A percentile compares a stretch with the other conserved stretches of the same genome.
Conservation (phyloP, 1,140 invertebrate genomes). For the Drosophila nigromelanica region DNA sequence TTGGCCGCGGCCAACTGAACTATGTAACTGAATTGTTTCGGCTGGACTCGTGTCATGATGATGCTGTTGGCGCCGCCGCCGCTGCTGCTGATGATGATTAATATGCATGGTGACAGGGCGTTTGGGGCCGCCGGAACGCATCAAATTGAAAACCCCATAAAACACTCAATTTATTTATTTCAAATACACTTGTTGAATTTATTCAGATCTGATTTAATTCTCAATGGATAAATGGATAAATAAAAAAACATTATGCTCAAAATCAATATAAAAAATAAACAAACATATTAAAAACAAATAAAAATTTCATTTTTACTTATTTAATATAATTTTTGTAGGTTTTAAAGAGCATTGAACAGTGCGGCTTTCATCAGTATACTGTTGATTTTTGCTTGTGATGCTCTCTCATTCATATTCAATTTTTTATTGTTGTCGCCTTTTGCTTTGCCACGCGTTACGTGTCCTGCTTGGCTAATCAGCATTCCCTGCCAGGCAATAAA, state of each 20-base stretch:
- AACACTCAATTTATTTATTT: slow-evolving; percentile 80
- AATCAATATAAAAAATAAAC: too few species aligned
- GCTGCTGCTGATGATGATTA: slow-evolving; percentile 29
- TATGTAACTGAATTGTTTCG: slow-evolving; percentile 22
- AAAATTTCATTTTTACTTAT: too few species aligned
- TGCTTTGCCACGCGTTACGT: slow-evolving; percentile 50
- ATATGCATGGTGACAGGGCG: slow-evolving; percentile 30
- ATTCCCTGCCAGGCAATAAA: slow-evolving; percentile 40
- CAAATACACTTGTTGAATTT: too few species aligned
- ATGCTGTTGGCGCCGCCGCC: neutral
- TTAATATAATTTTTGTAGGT: too few species aligned
- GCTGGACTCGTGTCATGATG: neutral
- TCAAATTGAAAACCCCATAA: slow-evolving; percentile 81
- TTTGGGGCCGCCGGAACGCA: slow-evolving; percentile 9
- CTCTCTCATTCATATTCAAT: slow-evolving; percentile 65
- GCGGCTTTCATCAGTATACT: neutral
- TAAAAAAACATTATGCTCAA: too few species aligned
- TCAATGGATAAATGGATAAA: too few species aligned
- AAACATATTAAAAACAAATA: too few species aligned
- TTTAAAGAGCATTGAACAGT: slow-evolving; percentile 7
- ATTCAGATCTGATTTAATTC: too few species aligned
- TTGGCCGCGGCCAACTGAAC: neutral
- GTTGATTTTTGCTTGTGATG: slow-evolving; percentile 32
- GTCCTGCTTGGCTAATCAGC: slow-evolving; percentile 56
- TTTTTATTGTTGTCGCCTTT: slow-evolving; percentile 61